phyloP scores from a whole-genome alignment of 2,113 vertebrate genomes.

The Nycticebus coucang region DNA sequence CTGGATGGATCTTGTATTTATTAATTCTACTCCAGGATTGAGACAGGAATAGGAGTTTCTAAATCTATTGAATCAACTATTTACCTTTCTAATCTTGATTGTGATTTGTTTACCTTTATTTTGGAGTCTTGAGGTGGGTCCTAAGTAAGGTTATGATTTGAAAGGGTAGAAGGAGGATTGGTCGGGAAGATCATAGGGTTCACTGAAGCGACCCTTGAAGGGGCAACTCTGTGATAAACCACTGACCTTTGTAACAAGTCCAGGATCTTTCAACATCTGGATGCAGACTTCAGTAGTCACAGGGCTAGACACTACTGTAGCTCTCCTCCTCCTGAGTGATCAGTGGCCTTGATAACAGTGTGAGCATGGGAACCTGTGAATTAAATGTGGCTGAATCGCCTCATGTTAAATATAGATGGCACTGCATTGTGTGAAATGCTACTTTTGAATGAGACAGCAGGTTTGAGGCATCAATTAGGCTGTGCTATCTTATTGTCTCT shows the following conservation, averaged over 20 bases:
- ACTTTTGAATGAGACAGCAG: conserved; percentile 47
- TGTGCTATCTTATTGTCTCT: conserved; percentile 44
- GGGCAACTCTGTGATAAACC: neutral
- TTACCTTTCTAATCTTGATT: neutral
- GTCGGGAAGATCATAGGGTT: neutral
- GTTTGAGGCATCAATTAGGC: conserved; percentile 44
- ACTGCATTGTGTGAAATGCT: neutral
- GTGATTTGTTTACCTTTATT: neutral
- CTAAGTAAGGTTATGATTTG: neutral
- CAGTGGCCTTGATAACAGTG: neutral
- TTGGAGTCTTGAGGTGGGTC: neutral
- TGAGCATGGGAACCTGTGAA: neutral
- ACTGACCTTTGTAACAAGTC: neutral
- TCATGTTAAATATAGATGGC: conserved; percentile 39
- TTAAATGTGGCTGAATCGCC: conserved; percentile 29
- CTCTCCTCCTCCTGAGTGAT: neutral
- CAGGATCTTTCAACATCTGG: neutral
- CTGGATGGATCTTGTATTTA: conserved; percentile 4
- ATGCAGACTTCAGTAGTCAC: neutral
- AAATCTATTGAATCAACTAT: neutral
- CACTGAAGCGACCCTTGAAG: neutral
- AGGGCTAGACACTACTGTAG: neutral
- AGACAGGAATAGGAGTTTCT: neutral
- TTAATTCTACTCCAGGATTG: conserved; percentile 15
- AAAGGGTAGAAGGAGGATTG: neutral